These are phyloP conservation scores for Scaptomyza tumidula DNA, from an alignment of 2,888 invertebrate species.

Conservation along the genomic window DNA sequence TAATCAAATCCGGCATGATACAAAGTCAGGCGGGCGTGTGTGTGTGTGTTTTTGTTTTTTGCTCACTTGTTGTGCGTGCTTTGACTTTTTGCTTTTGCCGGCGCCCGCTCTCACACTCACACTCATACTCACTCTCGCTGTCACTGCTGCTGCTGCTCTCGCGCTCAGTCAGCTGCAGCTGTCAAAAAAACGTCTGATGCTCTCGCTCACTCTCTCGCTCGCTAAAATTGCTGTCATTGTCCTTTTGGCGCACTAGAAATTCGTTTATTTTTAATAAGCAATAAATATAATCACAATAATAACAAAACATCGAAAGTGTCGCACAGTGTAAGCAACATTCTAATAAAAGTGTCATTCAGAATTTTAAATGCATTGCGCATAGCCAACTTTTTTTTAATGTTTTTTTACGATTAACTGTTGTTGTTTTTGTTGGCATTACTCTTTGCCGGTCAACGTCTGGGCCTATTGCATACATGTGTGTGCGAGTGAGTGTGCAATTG, in stretches of 20 bases:
- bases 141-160: not conserved
- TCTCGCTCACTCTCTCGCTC: slow-evolving; percentile 19
- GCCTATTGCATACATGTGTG: slow-evolving; percentile 18
- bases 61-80: slow-evolving; percentile 68
- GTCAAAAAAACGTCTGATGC: slow-evolving; percentile 31
- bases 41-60: slow-evolving; percentile 39
- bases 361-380: slow-evolving; percentile 10
- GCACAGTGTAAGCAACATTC: slow-evolving; percentile 48
- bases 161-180: slow-evolving; percentile 29
- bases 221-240: slow-evolving; percentile 47
- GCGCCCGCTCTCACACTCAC: slow-evolving; percentile 26
- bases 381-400: not conserved
- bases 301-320: slow-evolving; percentile 34
- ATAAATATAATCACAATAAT: slow-evolving; percentile 44
- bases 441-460: slow-evolving; percentile 34
- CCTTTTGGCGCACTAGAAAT: slow-evolving; percentile 42
- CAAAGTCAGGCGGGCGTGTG: slow-evolving; percentile 27
- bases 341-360: slow-evolving; percentile 17
- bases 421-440: slow-evolving; percentile 17
- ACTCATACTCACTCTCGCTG: slow-evolving; percentile 9
- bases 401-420: slow-evolving; percentile 15
- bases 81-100: slow-evolving; percentile 42
- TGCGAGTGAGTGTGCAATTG: slow-evolving; percentile 14
- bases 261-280: slow-evolving; percentile 22
- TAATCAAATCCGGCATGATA: slow-evolving; percentile 34